Evolutionary conservation across 2,797 vertebrate genomes (phyloP).

Genomic region (Myotis myotis): DNA sequence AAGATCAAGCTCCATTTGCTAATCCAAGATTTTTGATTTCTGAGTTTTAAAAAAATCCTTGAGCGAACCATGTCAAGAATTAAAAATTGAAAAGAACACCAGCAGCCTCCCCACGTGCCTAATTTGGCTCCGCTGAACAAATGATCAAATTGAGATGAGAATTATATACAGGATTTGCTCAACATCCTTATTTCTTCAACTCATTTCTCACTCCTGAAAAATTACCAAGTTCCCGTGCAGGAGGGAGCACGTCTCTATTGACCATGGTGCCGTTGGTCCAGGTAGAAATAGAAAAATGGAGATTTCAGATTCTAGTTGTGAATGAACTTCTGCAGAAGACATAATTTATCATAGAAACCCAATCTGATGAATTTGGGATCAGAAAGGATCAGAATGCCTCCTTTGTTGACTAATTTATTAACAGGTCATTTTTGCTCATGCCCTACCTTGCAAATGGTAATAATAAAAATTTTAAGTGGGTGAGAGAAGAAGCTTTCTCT

Average conservation of each 20-base stretch:
- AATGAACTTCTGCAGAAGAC: background rate
- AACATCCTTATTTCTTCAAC: slow-evolving; percentile 28
- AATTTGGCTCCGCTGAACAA: slow-evolving; percentile 71
- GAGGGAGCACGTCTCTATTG: background rate
- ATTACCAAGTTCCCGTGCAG: background rate
- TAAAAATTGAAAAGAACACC: slow-evolving; percentile 74
- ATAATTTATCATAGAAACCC: background rate
- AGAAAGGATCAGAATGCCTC: background rate
- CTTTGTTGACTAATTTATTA: slow-evolving; percentile 26
- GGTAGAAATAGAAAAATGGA: background rate
- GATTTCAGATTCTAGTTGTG: slow-evolving; percentile 8
- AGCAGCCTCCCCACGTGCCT: slow-evolving; percentile 65
- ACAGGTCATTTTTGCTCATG: background rate
- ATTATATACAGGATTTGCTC: slow-evolving; percentile 58
- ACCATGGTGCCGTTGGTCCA: background rate
- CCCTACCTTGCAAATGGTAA: background rate
- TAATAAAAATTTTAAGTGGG: background rate
- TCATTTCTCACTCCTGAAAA: slow-evolving; percentile 54
- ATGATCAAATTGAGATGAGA: slow-evolving; percentile 65
- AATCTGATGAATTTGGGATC: background rate
- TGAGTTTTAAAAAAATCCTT: slow-evolving; percentile 49
- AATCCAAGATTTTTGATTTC: slow-evolving; percentile 59
- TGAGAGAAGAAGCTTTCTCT: background rate
- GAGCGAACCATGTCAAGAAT: slow-evolving; percentile 70
- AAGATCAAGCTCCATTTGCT: slow-evolving; percentile 69